A percentile compares a stretch with the other conserved stretches of the same genome.
These are phyloP conservation scores for Pelvicachromis taeniatus DNA, from an alignment of 2,113 vertebrate genomes.

Conservation along the genomic window DNA sequence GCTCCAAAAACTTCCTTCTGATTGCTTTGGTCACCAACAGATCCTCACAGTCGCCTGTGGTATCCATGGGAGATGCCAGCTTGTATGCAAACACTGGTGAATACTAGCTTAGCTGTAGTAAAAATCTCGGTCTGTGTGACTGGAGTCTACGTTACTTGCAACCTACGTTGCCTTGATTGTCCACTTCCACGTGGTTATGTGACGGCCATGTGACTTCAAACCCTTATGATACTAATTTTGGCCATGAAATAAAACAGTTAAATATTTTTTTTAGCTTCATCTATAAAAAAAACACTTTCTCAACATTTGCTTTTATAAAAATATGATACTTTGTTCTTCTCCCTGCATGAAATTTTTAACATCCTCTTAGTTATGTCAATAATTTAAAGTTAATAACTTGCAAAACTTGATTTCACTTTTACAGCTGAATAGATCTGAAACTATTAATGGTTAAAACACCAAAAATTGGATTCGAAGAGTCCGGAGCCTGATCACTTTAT, in stretches of 20 bases:
- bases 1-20: neutral
- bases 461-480: neutral
- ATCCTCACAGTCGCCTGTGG: neutral
- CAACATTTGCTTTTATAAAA: neutral
- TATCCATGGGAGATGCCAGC: neutral
- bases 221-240: fast-evolving
- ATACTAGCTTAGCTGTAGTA: neutral
- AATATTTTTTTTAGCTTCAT: neutral
- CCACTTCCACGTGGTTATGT: neutral
- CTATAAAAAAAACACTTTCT: fast-evolving
- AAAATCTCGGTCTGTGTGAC: neutral
- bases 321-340: neutral
- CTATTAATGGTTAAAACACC: neutral
- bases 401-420: neutral
- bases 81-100: neutral
- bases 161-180: neutral
- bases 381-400: neutral
- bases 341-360: neutral
- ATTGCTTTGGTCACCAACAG: neutral
- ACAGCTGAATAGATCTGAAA: neutral
- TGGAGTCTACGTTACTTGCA: neutral
- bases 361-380: neutral
- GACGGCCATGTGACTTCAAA: neutral
- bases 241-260: neutral
- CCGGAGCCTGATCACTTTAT: neutral